Percentiles rank a stretch among this genome's conserved stretches.
Conservation (phyloP, 2,113 vertebrate species). For the Xyliphius kryptos region DNA sequence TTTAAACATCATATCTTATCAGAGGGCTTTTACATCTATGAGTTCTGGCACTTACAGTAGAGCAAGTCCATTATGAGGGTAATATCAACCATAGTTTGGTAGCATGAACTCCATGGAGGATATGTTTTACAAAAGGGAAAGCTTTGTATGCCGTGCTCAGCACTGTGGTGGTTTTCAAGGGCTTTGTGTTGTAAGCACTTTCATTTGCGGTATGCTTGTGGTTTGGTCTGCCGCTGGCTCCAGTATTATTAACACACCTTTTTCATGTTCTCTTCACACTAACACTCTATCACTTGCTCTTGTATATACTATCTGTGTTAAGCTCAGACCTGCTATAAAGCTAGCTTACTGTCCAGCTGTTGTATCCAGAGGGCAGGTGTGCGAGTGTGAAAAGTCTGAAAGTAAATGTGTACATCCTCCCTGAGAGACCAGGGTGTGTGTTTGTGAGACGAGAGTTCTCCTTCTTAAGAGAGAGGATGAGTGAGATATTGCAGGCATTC, state of each 20-base stretch:
- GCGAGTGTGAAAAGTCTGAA: slow-evolving; percentile 26
- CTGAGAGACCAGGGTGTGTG: slow-evolving; percentile 2
- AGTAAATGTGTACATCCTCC: slow-evolving; percentile 20
- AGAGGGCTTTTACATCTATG: too few relatives aligned
- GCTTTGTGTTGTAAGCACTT: slow-evolving; percentile 58
- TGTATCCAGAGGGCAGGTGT: slow-evolving; percentile 49
- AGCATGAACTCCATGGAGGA: slow-evolving; percentile 41
- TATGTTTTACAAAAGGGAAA: slow-evolving; percentile 38
- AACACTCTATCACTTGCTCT: slow-evolving; percentile 40
- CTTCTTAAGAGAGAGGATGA: slow-evolving; percentile 8
- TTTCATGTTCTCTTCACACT: slow-evolving; percentile 22
- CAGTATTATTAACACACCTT: slow-evolving; percentile 55
- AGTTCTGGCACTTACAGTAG: too few relatives aligned
- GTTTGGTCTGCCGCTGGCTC: too few relatives aligned
- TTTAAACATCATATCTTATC: too few relatives aligned
- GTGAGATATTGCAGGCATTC: slow-evolving; percentile 55
- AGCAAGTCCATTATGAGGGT: too few relatives aligned
- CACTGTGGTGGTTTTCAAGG: slow-evolving; percentile 53
- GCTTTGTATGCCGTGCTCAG: slow-evolving; percentile 39
- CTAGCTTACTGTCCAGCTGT: slow-evolving; percentile 55
- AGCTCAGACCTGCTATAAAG: slow-evolving; percentile 60
- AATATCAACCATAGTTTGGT: too few relatives aligned
- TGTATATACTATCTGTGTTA: slow-evolving; percentile 41
- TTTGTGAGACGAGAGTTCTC: neutral
- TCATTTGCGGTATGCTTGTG: slow-evolving; percentile 40